Conservation (phyloP, 2,113 vertebrate species). For the Indicator indicator region DNA sequence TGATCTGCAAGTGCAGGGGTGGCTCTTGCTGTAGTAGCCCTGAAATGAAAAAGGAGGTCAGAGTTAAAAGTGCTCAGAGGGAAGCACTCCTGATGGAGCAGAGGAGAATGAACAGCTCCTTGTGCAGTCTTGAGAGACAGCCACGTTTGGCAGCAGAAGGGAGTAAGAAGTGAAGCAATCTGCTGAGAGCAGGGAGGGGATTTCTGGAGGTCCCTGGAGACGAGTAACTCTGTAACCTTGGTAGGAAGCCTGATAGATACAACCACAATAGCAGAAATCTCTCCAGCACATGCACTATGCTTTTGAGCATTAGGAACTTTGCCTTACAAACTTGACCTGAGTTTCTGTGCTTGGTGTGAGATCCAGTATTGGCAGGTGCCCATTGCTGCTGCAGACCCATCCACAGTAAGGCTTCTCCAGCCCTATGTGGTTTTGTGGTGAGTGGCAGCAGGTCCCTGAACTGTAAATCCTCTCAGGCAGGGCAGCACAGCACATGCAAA, state of each 20-base stretch:
- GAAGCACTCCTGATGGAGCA: neutral
- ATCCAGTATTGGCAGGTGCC: accelerated
- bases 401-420: neutral
- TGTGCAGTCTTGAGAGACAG: neutral
- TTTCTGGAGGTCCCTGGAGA: neutral
- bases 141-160: neutral
- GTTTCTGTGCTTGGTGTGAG: neutral
- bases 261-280: neutral
- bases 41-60: neutral
- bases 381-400: neutral
- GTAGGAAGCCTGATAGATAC: neutral
- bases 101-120: neutral
- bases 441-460: neutral
- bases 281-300: neutral
- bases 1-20: neutral
- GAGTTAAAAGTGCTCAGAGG: neutral
- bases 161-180: neutral
- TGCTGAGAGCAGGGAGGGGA: neutral
- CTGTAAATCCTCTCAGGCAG: neutral
- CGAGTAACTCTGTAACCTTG: neutral
- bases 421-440: neutral
- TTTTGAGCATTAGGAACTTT: neutral
- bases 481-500: neutral
- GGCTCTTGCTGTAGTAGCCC: neutral
- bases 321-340: neutral